Evolutionary conservation across 2,888 invertebrate species (phyloP).

Genomic region (Tineola bisselliella): DNA sequence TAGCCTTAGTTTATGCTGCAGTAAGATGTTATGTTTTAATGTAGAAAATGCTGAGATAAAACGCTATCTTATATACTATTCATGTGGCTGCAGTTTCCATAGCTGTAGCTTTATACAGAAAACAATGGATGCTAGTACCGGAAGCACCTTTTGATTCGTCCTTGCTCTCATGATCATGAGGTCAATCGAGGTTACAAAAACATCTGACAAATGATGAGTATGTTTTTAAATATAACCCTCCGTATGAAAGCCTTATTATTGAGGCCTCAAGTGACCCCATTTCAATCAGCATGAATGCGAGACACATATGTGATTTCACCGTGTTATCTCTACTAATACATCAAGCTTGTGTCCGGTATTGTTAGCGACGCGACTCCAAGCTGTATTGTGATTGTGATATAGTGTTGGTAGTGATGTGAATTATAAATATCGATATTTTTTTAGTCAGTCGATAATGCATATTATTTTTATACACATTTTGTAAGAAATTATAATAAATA

Average conservation of each 20-base stretch:
- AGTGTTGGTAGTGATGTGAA: constrained; percentile 17
- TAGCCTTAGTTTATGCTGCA: background rate
- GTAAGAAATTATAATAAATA: background rate
- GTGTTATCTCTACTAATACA: constrained; percentile 59
- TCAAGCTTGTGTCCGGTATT: constrained; percentile 61
- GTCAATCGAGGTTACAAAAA: too few relatives aligned
- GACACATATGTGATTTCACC: constrained; percentile 56
- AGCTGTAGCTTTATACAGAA: too few relatives aligned
- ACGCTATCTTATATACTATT: too few relatives aligned
- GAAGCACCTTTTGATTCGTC: too few relatives aligned
- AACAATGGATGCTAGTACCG: too few relatives aligned
- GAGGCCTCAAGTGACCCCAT: constrained; percentile 3
- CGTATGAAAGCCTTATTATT: background rate
- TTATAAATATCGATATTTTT: constrained; percentile 13
- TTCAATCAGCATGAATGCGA: constrained; percentile 14
- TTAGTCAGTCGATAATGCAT: background rate
- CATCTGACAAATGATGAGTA: background rate
- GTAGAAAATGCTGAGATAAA: too few relatives aligned
- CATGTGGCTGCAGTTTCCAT: too few relatives aligned
- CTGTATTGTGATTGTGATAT: constrained; percentile 32
- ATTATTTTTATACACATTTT: background rate
- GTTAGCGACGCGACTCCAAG: constrained; percentile 45
- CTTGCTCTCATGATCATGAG: too few relatives aligned
- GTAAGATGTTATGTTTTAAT: too few relatives aligned
- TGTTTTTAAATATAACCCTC: background rate